A percentile compares a stretch with the other conserved stretches of the same genome.
phyloP scores from a whole-genome alignment of 2,888 invertebrate genomes.

The Amblyjoppa fuscipennis region DNA sequence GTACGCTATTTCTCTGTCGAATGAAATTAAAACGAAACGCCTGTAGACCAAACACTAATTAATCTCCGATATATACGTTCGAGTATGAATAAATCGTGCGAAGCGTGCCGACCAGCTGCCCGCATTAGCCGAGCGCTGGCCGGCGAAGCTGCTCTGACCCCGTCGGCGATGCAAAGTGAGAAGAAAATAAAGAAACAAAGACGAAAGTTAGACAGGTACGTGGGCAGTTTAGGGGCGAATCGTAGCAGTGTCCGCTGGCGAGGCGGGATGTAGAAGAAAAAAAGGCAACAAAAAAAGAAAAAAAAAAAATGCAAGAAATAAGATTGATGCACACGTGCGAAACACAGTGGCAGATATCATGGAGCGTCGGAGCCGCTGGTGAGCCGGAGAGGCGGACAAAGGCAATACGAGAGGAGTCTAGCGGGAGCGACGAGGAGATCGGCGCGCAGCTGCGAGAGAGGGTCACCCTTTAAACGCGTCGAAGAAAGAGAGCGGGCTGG shows the following conservation, averaged over 20 bases:
- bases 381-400: neutral
- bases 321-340: conserved; percentile 13
- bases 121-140: neutral
- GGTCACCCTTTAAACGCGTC: conserved; percentile 44
- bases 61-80: neutral
- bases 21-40: neutral
- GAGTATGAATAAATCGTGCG: neutral
- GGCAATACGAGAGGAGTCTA: conserved; percentile 9
- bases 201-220: neutral
- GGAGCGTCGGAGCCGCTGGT: neutral
- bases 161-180: neutral
- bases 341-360: neutral
- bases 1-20: neutral
- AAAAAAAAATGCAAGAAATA: neutral
- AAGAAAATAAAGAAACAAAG: neutral
- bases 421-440: conserved; percentile 49
- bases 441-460: conserved; percentile 25
- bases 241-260: neutral
- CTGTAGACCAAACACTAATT: neutral
- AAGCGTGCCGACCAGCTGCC: conserved; percentile 6
- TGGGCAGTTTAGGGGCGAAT: neutral
- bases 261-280: neutral
- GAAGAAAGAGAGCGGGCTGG: conserved; percentile 3
- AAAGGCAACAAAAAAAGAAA: neutral
- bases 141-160: neutral